A percentile compares a stretch with the other conserved stretches of the same genome.
Evolutionary conservation across 1,140 invertebrate species (phyloP).

Genomic region (Drosophila sechellia): DNA sequence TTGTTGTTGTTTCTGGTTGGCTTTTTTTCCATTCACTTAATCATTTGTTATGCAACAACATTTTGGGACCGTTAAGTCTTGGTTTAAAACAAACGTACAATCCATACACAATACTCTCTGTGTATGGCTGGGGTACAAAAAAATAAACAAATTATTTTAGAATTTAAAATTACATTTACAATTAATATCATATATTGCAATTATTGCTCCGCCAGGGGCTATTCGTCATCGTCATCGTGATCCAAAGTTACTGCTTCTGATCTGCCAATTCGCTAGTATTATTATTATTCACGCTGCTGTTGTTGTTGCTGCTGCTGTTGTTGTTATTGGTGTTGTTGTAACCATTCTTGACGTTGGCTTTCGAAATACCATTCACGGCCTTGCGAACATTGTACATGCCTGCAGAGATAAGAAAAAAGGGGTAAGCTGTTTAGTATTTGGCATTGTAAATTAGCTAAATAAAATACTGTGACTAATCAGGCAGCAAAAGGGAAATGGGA

Average conservation of each 20-base stretch:
- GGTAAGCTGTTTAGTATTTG: conserved; percentile 1
- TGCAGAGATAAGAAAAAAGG: conserved; percentile 31
- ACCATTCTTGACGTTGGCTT: conserved; percentile 16
- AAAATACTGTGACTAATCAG: conserved; percentile 35
- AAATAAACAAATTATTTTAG: conserved; percentile 67
- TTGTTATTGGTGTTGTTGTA: conserved; percentile 1
- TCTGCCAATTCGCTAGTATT: conserved; percentile 49
- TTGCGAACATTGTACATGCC: conserved; percentile 43
- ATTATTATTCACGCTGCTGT: conserved; percentile 23
- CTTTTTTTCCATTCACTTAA: conserved; percentile 5
- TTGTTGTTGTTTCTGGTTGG: conserved; percentile 38
- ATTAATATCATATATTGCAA: conserved; percentile 76
- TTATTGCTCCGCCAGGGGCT: conserved; percentile 41
- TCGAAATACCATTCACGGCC: conserved; percentile 36
- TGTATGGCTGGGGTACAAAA: conserved; percentile 36
- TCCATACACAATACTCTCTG: conserved; percentile 12
- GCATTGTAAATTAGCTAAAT: background rate
- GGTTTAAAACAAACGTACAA: conserved; percentile 62
- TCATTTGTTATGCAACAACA: conserved; percentile 29
- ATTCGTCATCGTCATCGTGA: conserved; percentile 2
- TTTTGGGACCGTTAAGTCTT: conserved; percentile 43
- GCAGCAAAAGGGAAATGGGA: conserved; percentile 9
- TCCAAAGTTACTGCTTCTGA: conserved; percentile 25
- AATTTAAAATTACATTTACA: conserved; percentile 64
- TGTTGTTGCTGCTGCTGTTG: conserved; percentile 16